phyloP scores from a whole-genome alignment of 2,797 vertebrate species.

The Gobionotothen gibberifrons region DNA sequence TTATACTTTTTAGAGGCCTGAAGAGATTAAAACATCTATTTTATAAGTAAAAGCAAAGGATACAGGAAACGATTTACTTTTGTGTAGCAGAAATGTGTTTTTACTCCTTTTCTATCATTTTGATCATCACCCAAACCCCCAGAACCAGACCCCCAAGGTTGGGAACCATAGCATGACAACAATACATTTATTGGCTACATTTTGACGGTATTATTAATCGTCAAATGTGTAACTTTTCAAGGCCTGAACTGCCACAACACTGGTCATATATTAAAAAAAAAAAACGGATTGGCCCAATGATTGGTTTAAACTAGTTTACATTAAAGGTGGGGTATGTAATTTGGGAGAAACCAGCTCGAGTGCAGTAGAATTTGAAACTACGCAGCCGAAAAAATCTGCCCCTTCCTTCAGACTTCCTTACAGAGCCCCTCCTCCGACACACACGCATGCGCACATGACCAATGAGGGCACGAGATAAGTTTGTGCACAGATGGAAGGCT shows the following conservation, averaged over 20 bases:
- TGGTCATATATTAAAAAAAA: background rate
- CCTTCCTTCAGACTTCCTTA: no score
- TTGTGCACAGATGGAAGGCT: no score
- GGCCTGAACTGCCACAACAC: background rate
- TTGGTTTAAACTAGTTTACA: background rate
- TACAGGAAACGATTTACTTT: background rate
- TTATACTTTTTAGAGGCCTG: background rate
- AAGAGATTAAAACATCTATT: background rate
- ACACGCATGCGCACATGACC: no score
- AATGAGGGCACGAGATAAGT: no score
- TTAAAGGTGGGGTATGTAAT: no score
- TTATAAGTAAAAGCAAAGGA: background rate
- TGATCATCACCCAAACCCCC: background rate
- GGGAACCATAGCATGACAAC: no score
- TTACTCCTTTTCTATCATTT: background rate
- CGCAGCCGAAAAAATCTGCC: no score
- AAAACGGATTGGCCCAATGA: background rate
- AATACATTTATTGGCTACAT: background rate
- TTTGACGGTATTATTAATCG: background rate
- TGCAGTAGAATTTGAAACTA: no score
- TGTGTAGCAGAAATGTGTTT: background rate
- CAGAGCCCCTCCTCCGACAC: no score
- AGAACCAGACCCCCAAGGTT: background rate
- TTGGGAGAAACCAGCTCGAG: no score
- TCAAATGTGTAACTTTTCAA: background rate